phyloP scores from a whole-genome alignment of 2,888 invertebrate species.

The Germaria angustata region DNA sequence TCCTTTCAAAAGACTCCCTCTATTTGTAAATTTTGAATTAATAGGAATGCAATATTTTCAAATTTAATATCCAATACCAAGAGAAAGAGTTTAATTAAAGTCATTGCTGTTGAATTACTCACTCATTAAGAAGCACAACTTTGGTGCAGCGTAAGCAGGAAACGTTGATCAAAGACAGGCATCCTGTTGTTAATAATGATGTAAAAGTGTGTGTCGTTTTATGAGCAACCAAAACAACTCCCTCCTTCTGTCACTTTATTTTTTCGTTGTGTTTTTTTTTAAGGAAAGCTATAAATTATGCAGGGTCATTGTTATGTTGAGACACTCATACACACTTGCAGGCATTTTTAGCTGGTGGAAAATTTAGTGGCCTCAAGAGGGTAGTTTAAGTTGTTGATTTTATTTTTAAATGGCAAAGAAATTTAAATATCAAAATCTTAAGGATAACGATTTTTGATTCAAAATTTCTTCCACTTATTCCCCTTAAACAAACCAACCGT shows the following conservation, averaged over 20 bases:
- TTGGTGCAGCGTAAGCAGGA: not conserved
- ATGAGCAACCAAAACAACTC: not conserved
- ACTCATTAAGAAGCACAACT: not conserved
- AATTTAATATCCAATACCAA: not conserved
- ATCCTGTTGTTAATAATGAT: not conserved
- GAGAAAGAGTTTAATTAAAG: not conserved
- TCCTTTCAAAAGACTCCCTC: not conserved
- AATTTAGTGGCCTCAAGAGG: conserved; percentile 46
- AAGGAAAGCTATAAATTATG: conserved; percentile 44
- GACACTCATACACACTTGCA: conserved; percentile 6
- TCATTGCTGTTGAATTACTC: not conserved
- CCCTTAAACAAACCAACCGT: not conserved
- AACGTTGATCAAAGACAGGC: not conserved
- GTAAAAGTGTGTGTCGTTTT: not conserved
- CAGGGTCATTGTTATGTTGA: conserved; percentile 29
- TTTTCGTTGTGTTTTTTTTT: not conserved
- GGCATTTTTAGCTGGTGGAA: conserved; percentile 21
- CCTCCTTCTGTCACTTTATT: no score
- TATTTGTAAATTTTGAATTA: not conserved
- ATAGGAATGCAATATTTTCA: not conserved
- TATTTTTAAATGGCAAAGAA: conserved; percentile 31
- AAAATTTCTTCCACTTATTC: not conserved
- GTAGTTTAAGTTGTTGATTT: conserved; percentile 42
- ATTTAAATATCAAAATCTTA: not conserved
- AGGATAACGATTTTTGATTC: not conserved